Evolutionary conservation across 2,113 vertebrate species (phyloP), one percentile per base, ranked within the genome.

Genomic region (Sceloporus undulatus): DNA sequence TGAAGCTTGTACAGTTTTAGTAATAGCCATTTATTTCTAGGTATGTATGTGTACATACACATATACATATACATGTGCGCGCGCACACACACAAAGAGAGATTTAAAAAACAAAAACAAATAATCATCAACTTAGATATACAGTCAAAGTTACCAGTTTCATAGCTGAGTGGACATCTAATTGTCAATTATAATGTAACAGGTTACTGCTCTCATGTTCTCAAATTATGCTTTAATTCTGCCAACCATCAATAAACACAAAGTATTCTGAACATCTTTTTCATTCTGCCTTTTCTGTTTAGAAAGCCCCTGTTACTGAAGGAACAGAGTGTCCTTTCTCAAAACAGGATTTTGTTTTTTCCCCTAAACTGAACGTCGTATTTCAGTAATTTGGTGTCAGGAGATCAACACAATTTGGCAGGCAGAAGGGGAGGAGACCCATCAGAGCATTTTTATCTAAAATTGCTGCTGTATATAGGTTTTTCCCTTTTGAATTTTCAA

Each of bases 181-280:
- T 40, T 82, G 89, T 85, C 1, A 87, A 40, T 77, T 86, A 88
- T 86, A 89, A 91, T 91, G 88, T 23, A 27, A 81, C 38, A 62
- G 11, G 48, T 91, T 86, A 75, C 42, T 93, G 90, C 54, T 16
- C 80, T 77, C 27, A 27, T 54, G 87, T 92, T 79, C 54, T 78
- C 79, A 94, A 91, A 89, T 2, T 68, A 38, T 14, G 73, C 13
- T 85, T 92, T 84, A 88, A 93, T 90, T 89, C 88, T 91, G 88
- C 84, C 0, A 27, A 59, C 14, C 29, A 75, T 82, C 38, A 76
- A 13, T 9, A 81, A 89, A 81, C 88, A 85, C 92, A 48, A 5
- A 92, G 66, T 52, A 88, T 27, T 7, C 5, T 34, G 8, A 83
- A 78, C 82, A 89, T 83, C 93, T 79, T 90, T 48, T 27, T 87